Base-by-base conservation (phyloP, 2,113 vertebrate genomes). In the Ammodytes marinus region DNA sequence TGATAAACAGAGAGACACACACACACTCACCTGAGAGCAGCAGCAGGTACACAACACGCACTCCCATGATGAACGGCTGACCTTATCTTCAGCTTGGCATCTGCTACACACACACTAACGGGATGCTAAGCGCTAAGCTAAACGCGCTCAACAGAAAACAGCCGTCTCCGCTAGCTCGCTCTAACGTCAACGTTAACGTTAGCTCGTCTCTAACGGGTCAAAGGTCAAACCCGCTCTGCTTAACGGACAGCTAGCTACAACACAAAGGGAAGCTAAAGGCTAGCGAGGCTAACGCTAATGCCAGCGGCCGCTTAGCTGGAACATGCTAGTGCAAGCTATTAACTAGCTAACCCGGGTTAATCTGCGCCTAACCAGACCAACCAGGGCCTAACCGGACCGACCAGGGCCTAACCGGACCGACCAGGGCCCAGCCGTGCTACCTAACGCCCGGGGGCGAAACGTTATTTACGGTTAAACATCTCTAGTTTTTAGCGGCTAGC, bases 261-360 rank as follows among this genome's bases (percentile, higher is more conserved):
- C 27, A 27, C 27, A 27, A 27, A 27, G 27, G 27, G 9, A 11
- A 2, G 58, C 72, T 69, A 69, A 35, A 64, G 40, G 70, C 49
- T 70, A 43, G 9, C 2, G 39, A 45, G n/a, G 8, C 79, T 69
- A 37, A 54, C 57, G 11, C 17, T 27, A 47, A 67, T 10, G 73
- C 79, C 65, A 74, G 35, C 57, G 69, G 40, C 5, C 59, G 27
- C 15, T 43, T 83, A 83, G 63, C 71, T 5, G 43, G 17, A 54
- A 70, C 68, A 85, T 77, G 80, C 72, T 88, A 87, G 79, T 47
- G 6, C 75, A 49, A 77, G 46, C 53, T 45, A 37, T 27, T 27
- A 37, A 47, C 49, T 50, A 46, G 19, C 67, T 39, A 52, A 59
- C 57, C 35, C 39, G 74, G 71, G 75, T 55, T 67, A 54, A 47